phyloP scores from a whole-genome alignment of 2,797 vertebrate genomes.

The Betta splendens region DNA sequence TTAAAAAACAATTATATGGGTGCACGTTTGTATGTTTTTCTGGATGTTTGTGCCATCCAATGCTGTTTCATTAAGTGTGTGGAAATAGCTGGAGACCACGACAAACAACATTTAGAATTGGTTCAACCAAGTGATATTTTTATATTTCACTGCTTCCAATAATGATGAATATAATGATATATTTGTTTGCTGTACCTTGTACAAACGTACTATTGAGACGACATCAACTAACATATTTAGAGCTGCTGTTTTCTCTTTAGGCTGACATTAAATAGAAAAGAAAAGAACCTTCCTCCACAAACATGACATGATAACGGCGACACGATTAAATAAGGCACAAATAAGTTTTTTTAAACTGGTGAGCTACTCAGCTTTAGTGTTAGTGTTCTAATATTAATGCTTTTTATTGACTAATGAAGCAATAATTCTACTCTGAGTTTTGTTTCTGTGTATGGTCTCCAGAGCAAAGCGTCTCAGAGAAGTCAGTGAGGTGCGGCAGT shows the following conservation, averaged over 20 bases:
- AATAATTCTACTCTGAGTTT: constrained; percentile 25
- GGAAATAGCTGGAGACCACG: constrained; percentile 2
- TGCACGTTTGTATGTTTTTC: not conserved
- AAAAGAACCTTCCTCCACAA: not conserved
- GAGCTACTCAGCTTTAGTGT: not conserved
- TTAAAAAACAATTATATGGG: constrained; percentile 9
- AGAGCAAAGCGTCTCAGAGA: constrained; percentile 2
- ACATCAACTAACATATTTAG: not conserved
- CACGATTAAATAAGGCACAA: not conserved
- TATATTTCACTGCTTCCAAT: not conserved
- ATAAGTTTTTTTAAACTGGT: not conserved
- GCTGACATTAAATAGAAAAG: not conserved
- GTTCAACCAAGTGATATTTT: not conserved
- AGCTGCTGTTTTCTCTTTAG: not conserved
- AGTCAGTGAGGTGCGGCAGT: constrained; percentile 8
- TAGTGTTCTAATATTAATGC: too few species aligned
- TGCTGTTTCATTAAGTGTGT: not conserved
- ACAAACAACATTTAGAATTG: constrained; percentile 1
- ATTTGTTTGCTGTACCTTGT: not conserved
- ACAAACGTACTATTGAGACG: too few species aligned
- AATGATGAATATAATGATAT: not conserved
- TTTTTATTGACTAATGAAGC: too few species aligned
- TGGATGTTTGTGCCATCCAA: constrained; percentile 18
- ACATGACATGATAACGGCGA: not conserved
- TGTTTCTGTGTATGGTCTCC: constrained; percentile 19